Percentiles rank a stretch among this genome's conserved stretches.
These are phyloP conservation scores for Drosophila lacteicornis DNA, from an alignment of 1,140 invertebrate genomes.

Conservation along the genomic window DNA sequence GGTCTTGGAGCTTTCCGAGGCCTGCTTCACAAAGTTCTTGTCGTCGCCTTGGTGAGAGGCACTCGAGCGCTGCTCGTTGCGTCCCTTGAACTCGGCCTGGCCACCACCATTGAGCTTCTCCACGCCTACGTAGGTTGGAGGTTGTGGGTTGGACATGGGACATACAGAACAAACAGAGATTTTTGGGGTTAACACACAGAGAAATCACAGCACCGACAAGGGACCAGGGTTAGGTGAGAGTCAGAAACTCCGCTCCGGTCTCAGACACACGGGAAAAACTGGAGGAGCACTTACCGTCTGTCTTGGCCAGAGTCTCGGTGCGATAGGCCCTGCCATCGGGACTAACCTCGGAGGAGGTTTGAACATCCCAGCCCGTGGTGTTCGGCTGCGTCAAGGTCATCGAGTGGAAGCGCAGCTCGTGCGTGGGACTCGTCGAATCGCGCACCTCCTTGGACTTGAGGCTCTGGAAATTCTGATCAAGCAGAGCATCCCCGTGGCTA, in stretches of 20 bases:
- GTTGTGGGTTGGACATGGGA: slow-evolving; percentile 34
- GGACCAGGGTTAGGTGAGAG: slow-evolving; percentile 27
- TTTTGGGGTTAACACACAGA: slow-evolving; percentile 40
- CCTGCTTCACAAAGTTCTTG: slow-evolving; percentile 87
- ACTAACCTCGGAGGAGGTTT: slow-evolving; percentile 84
- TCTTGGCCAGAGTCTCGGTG: slow-evolving; percentile 75
- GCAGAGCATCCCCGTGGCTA: slow-evolving; percentile 88
- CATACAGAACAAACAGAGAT: slow-evolving; percentile 61
- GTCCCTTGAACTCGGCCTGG: slow-evolving; percentile 86
- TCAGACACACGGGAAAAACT: no score
- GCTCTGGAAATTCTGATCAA: slow-evolving; percentile 90
- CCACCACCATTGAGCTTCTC: slow-evolving; percentile 88
- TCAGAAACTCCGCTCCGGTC: neutral
- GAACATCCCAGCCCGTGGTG: slow-evolving; percentile 85
- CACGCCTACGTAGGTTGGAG: slow-evolving; percentile 76
- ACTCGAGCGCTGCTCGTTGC: slow-evolving; percentile 86
- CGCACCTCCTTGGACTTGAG: slow-evolving; percentile 91
- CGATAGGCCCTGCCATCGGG: slow-evolving; percentile 85
- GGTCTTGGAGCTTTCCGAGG: slow-evolving; percentile 86
- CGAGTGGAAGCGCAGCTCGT: slow-evolving; percentile 84
- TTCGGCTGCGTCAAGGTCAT: slow-evolving; percentile 74
- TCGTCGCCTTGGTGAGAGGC: slow-evolving; percentile 88
- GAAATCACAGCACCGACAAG: slow-evolving; percentile 29
- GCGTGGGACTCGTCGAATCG: slow-evolving; percentile 90
- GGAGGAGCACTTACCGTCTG: slow-evolving; percentile 75